Conservation (phyloP, 2,888 invertebrate species). For the Tetheella fluctuosa region DNA sequence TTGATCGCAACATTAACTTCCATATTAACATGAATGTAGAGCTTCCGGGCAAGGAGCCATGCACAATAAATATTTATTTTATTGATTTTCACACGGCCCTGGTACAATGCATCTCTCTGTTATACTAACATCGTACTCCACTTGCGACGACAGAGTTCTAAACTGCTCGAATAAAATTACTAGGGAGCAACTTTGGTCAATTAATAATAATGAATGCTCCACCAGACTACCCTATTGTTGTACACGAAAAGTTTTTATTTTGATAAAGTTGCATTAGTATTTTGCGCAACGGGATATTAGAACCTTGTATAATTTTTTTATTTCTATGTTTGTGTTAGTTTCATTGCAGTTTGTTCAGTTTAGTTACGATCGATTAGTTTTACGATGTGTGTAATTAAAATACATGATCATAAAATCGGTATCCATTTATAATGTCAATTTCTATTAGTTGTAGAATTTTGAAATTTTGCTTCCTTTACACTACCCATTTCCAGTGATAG, state of each 20-base stretch:
- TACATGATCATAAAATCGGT: constrained; percentile 30
- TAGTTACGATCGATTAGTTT: constrained; percentile 72
- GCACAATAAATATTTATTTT: constrained; percentile 77
- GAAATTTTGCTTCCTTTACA: no score
- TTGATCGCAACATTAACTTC: constrained; percentile 24
- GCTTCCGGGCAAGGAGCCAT: constrained; percentile 45
- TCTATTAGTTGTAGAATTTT: no score
- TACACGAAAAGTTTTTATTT: constrained; percentile 67
- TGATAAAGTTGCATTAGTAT: constrained; percentile 67
- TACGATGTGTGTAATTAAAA: constrained; percentile 73
- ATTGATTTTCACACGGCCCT: constrained; percentile 80
- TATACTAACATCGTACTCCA: constrained; percentile 47
- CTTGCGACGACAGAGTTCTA: constrained; percentile 66
- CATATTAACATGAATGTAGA: constrained; percentile 26
- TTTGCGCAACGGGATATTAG: constrained; percentile 57
- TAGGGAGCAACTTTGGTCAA: constrained; percentile 72
- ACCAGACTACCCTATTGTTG: constrained; percentile 64
- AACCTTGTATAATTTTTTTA: constrained; percentile 58
- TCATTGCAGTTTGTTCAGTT: constrained; percentile 61
- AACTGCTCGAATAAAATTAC: constrained; percentile 64
- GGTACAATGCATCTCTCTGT: constrained; percentile 62
- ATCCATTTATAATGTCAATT: no score
- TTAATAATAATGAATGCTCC: constrained; percentile 76
- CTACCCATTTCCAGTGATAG: no score
- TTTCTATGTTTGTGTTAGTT: constrained; percentile 55